phyloP scores from a whole-genome alignment of 2,113 vertebrate genomes.

The Pipa parva region DNA sequence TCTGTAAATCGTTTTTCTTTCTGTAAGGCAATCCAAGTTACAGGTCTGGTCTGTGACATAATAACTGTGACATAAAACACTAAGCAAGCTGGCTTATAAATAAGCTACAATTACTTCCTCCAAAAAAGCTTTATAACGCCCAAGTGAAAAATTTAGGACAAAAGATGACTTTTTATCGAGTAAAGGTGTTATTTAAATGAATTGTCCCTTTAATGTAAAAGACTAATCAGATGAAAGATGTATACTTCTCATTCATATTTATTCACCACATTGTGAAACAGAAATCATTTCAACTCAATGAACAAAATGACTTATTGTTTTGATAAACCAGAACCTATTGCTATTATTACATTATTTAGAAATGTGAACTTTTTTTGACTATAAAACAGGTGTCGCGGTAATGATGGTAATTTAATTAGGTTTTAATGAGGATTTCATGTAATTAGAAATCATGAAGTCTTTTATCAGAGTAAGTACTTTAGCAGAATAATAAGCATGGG shows the following conservation, averaged over 20 bases:
- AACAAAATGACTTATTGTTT: background rate
- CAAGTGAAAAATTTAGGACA: background rate
- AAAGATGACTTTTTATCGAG: background rate
- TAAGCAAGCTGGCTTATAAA: too few species aligned
- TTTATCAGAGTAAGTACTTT: constrained; percentile 35
- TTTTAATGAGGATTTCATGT: constrained; percentile 42
- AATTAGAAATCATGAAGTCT: constrained; percentile 42
- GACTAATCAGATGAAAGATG: too few species aligned
- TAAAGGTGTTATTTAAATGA: too few species aligned
- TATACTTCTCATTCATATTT: too few species aligned
- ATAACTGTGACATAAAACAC: too few species aligned
- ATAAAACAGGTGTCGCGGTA: constrained; percentile 40
- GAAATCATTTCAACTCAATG: background rate
- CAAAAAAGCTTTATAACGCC: too few species aligned
- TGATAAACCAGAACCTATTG: constrained; percentile 15
- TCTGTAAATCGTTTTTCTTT: too few species aligned
- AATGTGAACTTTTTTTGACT: constrained; percentile 33
- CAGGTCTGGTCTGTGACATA: too few species aligned
- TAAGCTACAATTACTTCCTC: too few species aligned
- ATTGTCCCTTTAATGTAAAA: too few species aligned
- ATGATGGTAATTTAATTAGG: constrained; percentile 43
- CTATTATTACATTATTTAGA: constrained; percentile 29
- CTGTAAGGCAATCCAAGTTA: too few species aligned
- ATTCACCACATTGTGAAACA: background rate
- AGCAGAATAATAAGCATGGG: constrained; percentile 38